Conservation (phyloP, 2,113 vertebrate species). For the Arizona elegans region DNA sequence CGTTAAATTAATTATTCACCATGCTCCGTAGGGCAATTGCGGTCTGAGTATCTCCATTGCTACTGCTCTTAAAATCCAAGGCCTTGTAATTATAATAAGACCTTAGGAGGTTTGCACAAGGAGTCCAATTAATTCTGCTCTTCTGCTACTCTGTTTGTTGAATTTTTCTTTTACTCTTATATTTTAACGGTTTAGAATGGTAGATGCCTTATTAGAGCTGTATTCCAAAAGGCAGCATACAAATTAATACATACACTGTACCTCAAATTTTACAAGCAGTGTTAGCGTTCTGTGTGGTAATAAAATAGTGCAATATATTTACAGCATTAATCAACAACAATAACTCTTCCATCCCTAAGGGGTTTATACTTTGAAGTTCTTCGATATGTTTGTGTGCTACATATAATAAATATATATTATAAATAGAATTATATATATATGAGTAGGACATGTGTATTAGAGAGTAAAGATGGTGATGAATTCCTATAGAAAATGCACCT, state of each 20-base stretch:
- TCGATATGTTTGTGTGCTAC: background rate
- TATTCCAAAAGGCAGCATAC: background rate
- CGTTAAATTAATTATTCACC: background rate
- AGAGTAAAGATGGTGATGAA: background rate
- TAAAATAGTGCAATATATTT: background rate
- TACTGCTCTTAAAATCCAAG: background rate
- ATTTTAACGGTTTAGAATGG: background rate
- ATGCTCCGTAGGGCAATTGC: background rate
- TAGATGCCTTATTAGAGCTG: background rate
- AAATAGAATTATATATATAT: background rate
- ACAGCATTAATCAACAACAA: background rate
- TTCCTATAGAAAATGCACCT: background rate
- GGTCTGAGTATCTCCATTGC: background rate
- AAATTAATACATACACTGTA: background rate
- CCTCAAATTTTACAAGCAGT: background rate
- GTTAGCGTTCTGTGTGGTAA: background rate
- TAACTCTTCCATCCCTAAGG: background rate
- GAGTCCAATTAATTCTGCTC: background rate
- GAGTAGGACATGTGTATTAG: background rate
- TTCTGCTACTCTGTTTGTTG: too few species aligned
- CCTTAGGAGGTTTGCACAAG: background rate
- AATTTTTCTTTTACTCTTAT: background rate
- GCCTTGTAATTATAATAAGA: background rate
- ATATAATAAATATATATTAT: background rate
- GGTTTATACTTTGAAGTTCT: background rate